Evolutionary conservation across 2,113 vertebrate genomes (phyloP), one percentile per base, ranked within the genome.

Genomic region (Gobius niger): DNA sequence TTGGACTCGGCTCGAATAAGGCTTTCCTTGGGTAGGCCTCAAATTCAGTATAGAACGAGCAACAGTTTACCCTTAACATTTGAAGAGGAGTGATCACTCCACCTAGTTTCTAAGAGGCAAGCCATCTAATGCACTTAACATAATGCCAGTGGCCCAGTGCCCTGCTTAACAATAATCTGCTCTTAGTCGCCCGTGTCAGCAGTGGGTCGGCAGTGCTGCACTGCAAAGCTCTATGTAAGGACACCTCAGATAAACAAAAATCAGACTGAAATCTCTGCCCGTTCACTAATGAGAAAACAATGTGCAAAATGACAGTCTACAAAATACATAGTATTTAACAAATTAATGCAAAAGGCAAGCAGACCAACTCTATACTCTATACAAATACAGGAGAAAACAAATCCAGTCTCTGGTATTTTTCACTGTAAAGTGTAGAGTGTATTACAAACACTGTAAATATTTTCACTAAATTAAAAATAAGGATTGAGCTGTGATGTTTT

Each of bases 101-200:
- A 72, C 66, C 53, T 1, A 8, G 40, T 71, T 62, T 72, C 54
- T 85, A 62, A 11, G 71, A 80, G 57, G 50, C 41, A 72, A 73
- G 65, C 62, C 67, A 66, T 59, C 76, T 78, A 61, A 63, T 15
- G 67, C 74, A 81, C 70, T 74, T 49, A 70, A 18, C 18, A 52
- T 80, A 76, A 82, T 44, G 67, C 74, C 18, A 1, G 66, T 82
- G 85, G 76, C 80, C 85, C 76, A 82, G 66, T 85, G 82, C 71
- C 83, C 82, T 40, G 73, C 80, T 86, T 82, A 86, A 78, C 85
- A 65, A 78, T 88, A 85, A 90, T 88, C 87, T 49, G 52, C 9
- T 12, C 70, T 85, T 54, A 77, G 72, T 76, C 5, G 0, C 0
- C 40, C 67, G 41, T 51, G 66, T 82, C 77, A 87, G 44, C 9